These are phyloP conservation scores for Eilema depressum DNA, from an alignment of 2,888 invertebrate genomes.

Conservation along the genomic window DNA sequence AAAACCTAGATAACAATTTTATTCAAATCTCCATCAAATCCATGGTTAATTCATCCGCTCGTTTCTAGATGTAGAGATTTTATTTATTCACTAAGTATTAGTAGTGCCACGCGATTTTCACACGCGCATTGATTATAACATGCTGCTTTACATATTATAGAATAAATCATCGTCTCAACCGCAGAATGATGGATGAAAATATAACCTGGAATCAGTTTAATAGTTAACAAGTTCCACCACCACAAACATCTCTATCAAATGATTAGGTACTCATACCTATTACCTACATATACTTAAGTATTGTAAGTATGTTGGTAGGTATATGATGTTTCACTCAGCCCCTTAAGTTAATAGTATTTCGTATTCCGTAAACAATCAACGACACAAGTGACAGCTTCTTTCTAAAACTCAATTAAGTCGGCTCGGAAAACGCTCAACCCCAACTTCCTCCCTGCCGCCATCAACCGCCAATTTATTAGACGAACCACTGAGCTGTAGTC, in stretches of 20 bases:
- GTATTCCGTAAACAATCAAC: conserved; percentile 44
- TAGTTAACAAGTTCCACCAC: background rate
- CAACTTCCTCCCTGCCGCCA: conserved; percentile 47
- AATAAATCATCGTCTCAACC: background rate
- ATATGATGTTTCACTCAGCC: conserved; percentile 12
- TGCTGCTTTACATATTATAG: too few relatives aligned
- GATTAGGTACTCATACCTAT: too few relatives aligned
- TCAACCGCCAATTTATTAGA: conserved; percentile 64
- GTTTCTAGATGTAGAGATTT: background rate
- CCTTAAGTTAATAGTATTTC: conserved; percentile 24
- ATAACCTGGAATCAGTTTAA: background rate
- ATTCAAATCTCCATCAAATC: background rate
- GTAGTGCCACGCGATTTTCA: background rate
- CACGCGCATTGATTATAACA: background rate
- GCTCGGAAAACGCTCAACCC: conserved; percentile 60
- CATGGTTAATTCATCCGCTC: background rate
- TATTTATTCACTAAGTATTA: background rate
- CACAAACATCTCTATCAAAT: too few relatives aligned
- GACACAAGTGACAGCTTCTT: conserved; percentile 52
- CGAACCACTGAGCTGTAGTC: conserved; percentile 58
- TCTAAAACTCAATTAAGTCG: conserved; percentile 67
- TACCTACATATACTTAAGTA: background rate
- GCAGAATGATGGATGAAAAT: background rate
- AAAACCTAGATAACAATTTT: background rate
- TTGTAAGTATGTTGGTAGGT: conserved; percentile 18